Base-by-base conservation (phyloP, 1,140 invertebrate species). In the Bombus cullumanus region DNA sequence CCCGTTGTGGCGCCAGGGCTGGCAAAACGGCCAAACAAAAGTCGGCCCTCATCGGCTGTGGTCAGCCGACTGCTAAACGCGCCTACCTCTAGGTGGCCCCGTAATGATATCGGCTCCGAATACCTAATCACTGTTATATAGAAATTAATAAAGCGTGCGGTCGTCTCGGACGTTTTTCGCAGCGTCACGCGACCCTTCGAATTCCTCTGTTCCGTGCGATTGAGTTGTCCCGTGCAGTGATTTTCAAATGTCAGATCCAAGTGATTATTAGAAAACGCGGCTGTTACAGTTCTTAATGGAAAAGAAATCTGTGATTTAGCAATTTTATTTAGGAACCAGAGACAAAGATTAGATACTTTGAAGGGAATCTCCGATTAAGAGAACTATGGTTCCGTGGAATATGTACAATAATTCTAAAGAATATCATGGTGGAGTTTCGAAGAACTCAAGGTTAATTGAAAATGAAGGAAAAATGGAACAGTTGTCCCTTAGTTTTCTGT, bases 141-240 rank as follows among this genome's bases (percentile, higher is more conserved):
- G 92, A 92, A 94, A 94, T 94, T 94, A 94, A 94, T 94, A 93
- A 94, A 91, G 89, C 89, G 87, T 92, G 93, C 91, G 93, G 94
- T 94, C 92, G 92, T 89, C 84, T n/a, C 28, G 59, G 28, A 88
- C 91, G 91, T 88, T 86, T 90, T 87, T 77, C 86, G 91, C 88
- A 74, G 86, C 89, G 81, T 90, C 88, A 85, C 90, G 83, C 87
- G 78, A 88, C 47, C 87, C 89, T 83, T 90, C 82, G 83, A 86
- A 83, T 89, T 85, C 89, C 90, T 90, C 91, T 90, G 90, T 89
- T 66, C 53, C 74, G 68, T 81, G 78, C 79, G 92, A 93, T 93
- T 93, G 92, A 93, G 92, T 90, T 88, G 90, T 93, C 62, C 59
- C 13, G n/a, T 8, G 10, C 15, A 12, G 10, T 34, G 10, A 25